A percentile compares a stretch with the other conserved stretches of the same genome.
These are phyloP conservation scores for Caretta caretta DNA, from an alignment of 2,113 vertebrate genomes.

Conservation along the genomic window DNA sequence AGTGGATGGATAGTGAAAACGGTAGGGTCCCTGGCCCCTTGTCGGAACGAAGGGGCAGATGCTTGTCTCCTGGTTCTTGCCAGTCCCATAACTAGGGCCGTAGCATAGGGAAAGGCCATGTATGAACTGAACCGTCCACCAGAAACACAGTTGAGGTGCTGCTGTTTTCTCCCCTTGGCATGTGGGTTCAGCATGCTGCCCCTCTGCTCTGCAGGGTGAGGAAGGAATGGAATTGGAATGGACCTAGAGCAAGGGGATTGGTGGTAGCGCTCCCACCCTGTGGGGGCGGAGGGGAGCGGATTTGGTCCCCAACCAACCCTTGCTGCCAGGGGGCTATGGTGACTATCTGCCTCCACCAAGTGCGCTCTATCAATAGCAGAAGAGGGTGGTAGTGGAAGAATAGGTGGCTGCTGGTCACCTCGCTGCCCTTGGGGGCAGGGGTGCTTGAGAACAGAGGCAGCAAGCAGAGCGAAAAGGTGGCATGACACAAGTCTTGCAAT, in stretches of 20 bases:
- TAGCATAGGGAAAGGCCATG: background rate
- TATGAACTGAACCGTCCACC: background rate
- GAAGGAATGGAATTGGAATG: background rate
- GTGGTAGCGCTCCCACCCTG: background rate
- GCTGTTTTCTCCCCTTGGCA: background rate
- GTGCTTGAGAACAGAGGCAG: background rate
- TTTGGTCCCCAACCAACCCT: background rate
- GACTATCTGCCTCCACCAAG: background rate
- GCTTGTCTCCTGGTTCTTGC: background rate
- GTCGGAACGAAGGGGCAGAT: background rate
- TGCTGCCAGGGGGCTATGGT: background rate
- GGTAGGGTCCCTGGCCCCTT: background rate
- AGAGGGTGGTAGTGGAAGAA: background rate
- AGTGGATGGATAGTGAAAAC: background rate
- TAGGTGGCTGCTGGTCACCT: background rate
- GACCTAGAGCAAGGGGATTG: background rate
- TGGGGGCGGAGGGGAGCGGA: background rate
- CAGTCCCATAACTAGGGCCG: background rate
- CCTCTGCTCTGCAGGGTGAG: background rate
- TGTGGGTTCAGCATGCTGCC: background rate
- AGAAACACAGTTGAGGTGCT: background rate
- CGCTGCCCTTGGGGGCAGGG: background rate
- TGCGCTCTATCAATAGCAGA: background rate
- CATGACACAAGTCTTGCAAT: accelerated
- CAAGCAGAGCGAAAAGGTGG: background rate